Base-by-base conservation (phyloP, 2,888 invertebrate species). In the Ptilodon capucinus region DNA sequence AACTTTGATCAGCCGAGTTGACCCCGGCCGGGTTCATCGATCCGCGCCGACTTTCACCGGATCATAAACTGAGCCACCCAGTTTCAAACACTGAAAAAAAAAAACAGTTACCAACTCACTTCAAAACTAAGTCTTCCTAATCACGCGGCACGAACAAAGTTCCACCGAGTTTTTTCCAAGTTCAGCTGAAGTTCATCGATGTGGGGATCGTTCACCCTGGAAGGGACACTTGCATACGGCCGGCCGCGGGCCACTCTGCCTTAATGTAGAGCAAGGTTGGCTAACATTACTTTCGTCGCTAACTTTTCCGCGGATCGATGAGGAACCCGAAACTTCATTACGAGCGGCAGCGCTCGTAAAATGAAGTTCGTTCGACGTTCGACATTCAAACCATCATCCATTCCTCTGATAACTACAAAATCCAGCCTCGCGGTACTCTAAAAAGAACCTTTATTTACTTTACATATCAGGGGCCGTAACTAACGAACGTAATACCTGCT, bases 41-140 rank as follows among this genome's bases (percentile, higher is more conserved):
- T 89, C 88, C 82, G 79, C 74, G 64, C 75, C 79, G 85, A 91
- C 90, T 90, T 91, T 89, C 89, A 85, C 90, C 88, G 87, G 83
- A 88, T 90, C 89, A 90, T 88, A 89, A 91, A 91, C 87, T 89
- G 83, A 88, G 86, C 87, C 86, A 91, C 90, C 89, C 80, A 91
- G 89, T 91, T 90, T 90, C 86, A 83, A 87, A 91, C 25, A 88
- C 88, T 89, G 86, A 84, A 90, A 88, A 89, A 84, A n/a, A 90
- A 88, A 89, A 88, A 82, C 86, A 84, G 82, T 87, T 86, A 83
- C 77, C 81, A 80, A 84, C 86, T 87, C 82, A 86, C 86, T 90
- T 90, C 84, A 86, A 80, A 91, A 91, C 90, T 90, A 90, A 91
- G 88, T 89, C 88, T 83, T 88, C 87, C 90, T 91, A 91, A 91